A percentile compares a stretch with the other conserved stretches of the same genome.
These are phyloP conservation scores for Bombus terrestris DNA, from an alignment of 1,140 invertebrate species.

Conservation along the genomic window DNA sequence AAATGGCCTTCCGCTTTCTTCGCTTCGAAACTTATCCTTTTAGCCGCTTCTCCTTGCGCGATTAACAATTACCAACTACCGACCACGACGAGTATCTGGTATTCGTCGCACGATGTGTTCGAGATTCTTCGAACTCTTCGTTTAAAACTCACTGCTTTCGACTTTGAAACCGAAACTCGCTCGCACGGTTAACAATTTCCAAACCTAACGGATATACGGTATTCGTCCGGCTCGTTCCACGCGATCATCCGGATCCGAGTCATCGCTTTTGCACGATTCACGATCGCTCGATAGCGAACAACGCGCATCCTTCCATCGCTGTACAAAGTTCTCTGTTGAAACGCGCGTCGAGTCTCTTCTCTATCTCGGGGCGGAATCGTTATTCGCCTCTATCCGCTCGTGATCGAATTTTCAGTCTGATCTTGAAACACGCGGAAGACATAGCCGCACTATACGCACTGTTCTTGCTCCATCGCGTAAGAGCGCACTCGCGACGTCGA, in stretches of 20 bases:
- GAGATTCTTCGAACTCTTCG: not conserved
- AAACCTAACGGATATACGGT: too few species aligned
- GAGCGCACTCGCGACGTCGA: not conserved
- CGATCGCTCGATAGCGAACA: not conserved
- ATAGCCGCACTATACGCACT: constrained; percentile 44
- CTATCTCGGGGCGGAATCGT: not conserved
- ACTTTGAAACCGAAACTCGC: not conserved
- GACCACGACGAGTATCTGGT: not conserved
- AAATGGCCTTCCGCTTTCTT: not conserved
- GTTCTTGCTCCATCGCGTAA: not conserved
- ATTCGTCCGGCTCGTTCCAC: too few species aligned
- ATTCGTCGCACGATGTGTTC: not conserved
- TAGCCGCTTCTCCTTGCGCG: too few species aligned
- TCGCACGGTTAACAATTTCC: too few species aligned
- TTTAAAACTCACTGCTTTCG: rapidly evolving
- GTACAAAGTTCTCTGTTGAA: constrained; percentile 10
- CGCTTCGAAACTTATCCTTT: too few species aligned
- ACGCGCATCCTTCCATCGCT: constrained; percentile 4
- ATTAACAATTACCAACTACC: rapidly evolving
- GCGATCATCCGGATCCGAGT: rapidly evolving
- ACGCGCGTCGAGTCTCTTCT: not conserved
- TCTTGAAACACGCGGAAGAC: constrained; percentile 62
- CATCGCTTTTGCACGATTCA: not conserved
- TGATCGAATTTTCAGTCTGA: constrained; percentile 57
- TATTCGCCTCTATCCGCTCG: not conserved